Percentiles rank a stretch among this genome's conserved stretches.
Evolutionary conservation across 2,888 invertebrate species (phyloP).

Genomic region (Drosophila mercatorum): DNA sequence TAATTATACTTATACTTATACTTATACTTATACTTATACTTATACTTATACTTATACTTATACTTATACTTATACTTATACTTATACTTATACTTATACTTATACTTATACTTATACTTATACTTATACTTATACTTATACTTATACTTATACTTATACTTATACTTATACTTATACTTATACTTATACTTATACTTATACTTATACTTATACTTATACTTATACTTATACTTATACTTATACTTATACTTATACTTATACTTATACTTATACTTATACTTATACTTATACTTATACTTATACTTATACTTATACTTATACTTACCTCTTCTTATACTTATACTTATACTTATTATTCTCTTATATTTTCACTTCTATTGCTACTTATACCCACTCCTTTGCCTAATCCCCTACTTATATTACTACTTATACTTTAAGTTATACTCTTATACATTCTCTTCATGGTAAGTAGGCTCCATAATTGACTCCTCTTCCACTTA

Average conservation of each 20-base stretch:
- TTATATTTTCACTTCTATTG: not conserved
- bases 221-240: not conserved
- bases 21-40: not conserved
- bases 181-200: not conserved
- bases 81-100: not conserved
- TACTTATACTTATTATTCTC: not conserved
- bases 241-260: not conserved
- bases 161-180: not conserved
- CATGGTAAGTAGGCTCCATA: not conserved
- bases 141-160: not conserved
- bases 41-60: not conserved
- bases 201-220: not conserved
- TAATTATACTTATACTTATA: slow-evolving; percentile 4
- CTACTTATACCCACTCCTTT: not conserved
- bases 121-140: not conserved
- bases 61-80: not conserved
- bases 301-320: not conserved
- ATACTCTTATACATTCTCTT: not conserved
- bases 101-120: not conserved
- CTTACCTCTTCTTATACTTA: not conserved
- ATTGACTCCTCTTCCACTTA: not conserved
- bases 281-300: not conserved
- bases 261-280: not conserved
- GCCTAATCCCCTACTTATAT: not conserved
- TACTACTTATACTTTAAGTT: not conserved